Evolutionary conservation across 2,797 vertebrate genomes (phyloP).

Genomic region (Morelia viridis): DNA sequence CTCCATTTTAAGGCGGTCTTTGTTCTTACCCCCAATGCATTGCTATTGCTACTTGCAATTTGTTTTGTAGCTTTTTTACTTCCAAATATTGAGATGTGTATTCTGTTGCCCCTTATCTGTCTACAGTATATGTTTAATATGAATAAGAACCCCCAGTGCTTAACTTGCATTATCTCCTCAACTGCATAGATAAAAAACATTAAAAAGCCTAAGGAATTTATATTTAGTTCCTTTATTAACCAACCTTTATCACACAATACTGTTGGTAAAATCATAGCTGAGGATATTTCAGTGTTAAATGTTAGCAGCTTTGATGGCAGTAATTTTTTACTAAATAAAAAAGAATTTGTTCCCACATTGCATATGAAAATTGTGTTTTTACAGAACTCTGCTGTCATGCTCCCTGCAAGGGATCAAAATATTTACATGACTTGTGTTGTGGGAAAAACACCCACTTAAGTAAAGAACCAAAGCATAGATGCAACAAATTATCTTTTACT

Average conservation of each 20-base stretch:
- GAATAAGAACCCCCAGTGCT: neutral
- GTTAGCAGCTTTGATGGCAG: neutral
- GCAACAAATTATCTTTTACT: neutral
- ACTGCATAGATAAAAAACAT: neutral
- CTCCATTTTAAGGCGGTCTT: neutral
- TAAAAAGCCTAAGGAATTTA: neutral
- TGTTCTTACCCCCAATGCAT: neutral
- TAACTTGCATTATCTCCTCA: neutral
- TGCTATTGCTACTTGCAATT: neutral
- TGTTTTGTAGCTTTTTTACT: neutral
- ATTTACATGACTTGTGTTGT: neutral
- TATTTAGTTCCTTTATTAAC: constrained; percentile 1
- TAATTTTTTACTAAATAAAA: neutral
- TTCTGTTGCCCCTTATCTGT: neutral
- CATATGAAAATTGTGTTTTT: neutral
- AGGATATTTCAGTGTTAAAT: neutral
- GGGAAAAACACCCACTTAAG: neutral
- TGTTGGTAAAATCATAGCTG: neutral
- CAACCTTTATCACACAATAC: neutral
- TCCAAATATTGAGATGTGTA: constrained; percentile 2
- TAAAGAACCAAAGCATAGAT: neutral
- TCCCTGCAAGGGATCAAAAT: neutral
- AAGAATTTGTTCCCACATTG: neutral
- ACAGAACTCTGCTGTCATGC: neutral
- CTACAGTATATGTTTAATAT: neutral